Evolutionary conservation across 2,113 vertebrate species (phyloP), one percentile per base, ranked within the genome.

Genomic region (Piaya cayana): DNA sequence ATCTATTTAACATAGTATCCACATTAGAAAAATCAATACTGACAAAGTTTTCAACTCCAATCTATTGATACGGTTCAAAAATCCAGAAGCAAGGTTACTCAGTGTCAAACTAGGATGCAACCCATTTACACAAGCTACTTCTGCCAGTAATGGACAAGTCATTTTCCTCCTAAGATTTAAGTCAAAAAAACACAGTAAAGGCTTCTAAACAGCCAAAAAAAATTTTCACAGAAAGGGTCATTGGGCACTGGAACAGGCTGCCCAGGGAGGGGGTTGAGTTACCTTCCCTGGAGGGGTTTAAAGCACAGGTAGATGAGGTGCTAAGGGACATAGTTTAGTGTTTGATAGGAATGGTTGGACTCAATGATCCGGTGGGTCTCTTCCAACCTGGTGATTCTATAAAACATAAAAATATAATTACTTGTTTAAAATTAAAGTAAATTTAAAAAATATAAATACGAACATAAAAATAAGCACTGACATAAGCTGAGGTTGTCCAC

Each of bases 21-120:
- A 43, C 74, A 67, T 56, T 69, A 90, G 58, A 69, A 88, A 90
- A 94, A 86, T 95, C 92, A 87, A 82, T 95, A 74, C 67, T 86
- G 52, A 90, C 69, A 68, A 62, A 72, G 39, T 68, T 92, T 50
- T 71, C n/a, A 70, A 92, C 75, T 42, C 37, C 45, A 25, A 65
- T 75, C 43, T 49, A 67, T 8, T 47, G 77, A 58, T 17, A 81
- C 3, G 20, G 17, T 55, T 82, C 64, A 58, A 68, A 39, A 80
- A 34, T 16, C 29, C 69, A 65, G 39, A 80, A 82, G 81, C 58
- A 88, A 82, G 79, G 62, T 88, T 82, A 89, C 37, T 56, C 36
- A 71, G 52, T 72, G 47, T 63, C 71, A 93, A 86, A 53, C 47
- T 36, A 58, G 76, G n/a, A 91, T 72, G 49, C 30, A 83, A 81